Percentiles rank a stretch among this genome's conserved stretches.
phyloP scores from a whole-genome alignment of 2,113 vertebrate genomes.

The Carettochelys insculpta region DNA sequence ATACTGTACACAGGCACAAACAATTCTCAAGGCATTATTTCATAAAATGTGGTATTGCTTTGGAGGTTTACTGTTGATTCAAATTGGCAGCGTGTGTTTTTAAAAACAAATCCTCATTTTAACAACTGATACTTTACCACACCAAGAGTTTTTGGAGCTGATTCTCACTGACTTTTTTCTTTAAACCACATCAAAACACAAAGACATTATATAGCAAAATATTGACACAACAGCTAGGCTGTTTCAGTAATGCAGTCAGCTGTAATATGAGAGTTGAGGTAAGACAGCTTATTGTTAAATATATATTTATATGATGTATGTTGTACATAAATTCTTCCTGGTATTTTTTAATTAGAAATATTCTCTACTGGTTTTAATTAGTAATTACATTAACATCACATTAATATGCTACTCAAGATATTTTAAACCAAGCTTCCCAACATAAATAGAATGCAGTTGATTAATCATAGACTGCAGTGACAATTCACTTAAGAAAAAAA shows the following conservation, averaged over 20 bases:
- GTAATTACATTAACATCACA: background rate
- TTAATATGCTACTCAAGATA: background rate
- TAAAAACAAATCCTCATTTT: background rate
- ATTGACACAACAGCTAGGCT: background rate
- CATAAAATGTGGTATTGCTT: background rate
- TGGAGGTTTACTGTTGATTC: background rate
- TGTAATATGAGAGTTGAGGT: background rate
- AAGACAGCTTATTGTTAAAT: background rate
- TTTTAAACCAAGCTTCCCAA: background rate
- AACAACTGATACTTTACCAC: background rate
- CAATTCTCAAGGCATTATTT: background rate
- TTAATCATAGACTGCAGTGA: background rate
- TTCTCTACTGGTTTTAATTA: background rate
- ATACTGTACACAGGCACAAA: background rate
- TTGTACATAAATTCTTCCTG: background rate
- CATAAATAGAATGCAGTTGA: background rate
- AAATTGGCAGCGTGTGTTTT: background rate
- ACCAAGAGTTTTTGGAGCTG: background rate
- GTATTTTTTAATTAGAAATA: background rate
- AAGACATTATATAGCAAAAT: background rate
- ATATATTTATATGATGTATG: background rate
- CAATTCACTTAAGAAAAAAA: background rate
- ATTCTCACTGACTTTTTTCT: background rate
- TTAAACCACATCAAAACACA: background rate
- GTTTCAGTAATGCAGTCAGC: background rate